Evolutionary conservation across 1,140 invertebrate genomes (phyloP), one percentile per base, ranked within the genome.

Genomic region (Ptiloglossa arizonensis): DNA sequence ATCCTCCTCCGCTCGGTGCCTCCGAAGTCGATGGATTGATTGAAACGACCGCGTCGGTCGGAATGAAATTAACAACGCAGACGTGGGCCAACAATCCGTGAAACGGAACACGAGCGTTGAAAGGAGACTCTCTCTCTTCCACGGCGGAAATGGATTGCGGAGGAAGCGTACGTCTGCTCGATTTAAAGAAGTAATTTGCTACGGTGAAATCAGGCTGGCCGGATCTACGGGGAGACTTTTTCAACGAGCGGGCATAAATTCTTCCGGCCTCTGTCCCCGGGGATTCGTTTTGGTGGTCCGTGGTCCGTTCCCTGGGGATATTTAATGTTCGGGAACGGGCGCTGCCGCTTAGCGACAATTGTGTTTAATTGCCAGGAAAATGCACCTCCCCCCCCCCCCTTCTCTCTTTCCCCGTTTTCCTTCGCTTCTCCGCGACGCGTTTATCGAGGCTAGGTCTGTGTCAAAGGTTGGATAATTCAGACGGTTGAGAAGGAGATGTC

Each of bases 331-430:
- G 52, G 52, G 54, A 76, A 59, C 64, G 73, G 66, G 29, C 48
- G n/a, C 50, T 41, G 50, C 38, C 72, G 73, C 54, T 76, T 76
- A 76, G 66, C 74, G 74, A 76, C 74, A 76, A 76, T 76, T 76
- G 74, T 22, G 74, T 76, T 76, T 76, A 76, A 76, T 76, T 76
- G 66, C 29, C 74, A 24, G 66, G 74, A 76, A 76, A 76, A 66
- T 52, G 46, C 41, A 38, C 5, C 22, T 27, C 38, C 35, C 4
- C 19, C n/a, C n/a, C n/a, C n/a, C 19, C 15, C 22, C n/a, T 22
- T 3, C 22, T 6, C n/a, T 8, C 4, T 8, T 22, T 63, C 38
- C 27, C 24, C 35, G 4, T 27, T 57, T 24, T 13, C 35, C 41
- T 41, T 11, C 41, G 41, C 13, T n/a, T 29, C 56, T 5, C 41